Evolutionary conservation across 2,113 vertebrate species (phyloP).

Genomic region (Leucosticte australis): DNA sequence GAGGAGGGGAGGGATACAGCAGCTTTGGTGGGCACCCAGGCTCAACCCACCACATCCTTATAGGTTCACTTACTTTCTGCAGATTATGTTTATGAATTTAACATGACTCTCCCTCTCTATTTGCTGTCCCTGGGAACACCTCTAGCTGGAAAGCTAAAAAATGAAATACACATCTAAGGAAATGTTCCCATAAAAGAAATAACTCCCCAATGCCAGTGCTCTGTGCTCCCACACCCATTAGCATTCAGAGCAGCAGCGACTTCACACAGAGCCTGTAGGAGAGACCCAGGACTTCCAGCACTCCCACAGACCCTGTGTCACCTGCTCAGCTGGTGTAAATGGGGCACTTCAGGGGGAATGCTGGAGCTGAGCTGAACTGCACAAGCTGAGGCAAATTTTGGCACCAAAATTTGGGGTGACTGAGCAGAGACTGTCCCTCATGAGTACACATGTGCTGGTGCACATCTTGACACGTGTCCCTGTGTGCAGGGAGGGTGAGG

Average conservation of each 20-base stretch:
- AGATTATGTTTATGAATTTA: constrained; percentile 56
- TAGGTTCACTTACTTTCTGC: background rate
- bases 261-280: background rate
- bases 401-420: background rate
- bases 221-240: background rate
- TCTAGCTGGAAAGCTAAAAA: constrained; percentile 20
- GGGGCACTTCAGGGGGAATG: background rate
- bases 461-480: accelerated
- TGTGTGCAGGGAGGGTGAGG: accelerated
- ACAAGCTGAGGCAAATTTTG: background rate
- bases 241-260: background rate
- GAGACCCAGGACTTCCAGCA: background rate
- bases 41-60: background rate
- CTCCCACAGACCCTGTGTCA: background rate
- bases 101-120: constrained; percentile 19
- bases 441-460: accelerated
- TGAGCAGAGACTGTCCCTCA: background rate
- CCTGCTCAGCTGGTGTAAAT: background rate
- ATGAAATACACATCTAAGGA: constrained; percentile 35
- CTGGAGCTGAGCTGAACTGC: background rate
- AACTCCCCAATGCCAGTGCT: background rate
- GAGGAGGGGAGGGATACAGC: background rate
- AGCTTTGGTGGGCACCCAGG: background rate
- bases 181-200: constrained; percentile 48
- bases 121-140: constrained; percentile 38